phyloP scores from a whole-genome alignment of 2,113 vertebrate species.

The Malurus cyaneus region DNA sequence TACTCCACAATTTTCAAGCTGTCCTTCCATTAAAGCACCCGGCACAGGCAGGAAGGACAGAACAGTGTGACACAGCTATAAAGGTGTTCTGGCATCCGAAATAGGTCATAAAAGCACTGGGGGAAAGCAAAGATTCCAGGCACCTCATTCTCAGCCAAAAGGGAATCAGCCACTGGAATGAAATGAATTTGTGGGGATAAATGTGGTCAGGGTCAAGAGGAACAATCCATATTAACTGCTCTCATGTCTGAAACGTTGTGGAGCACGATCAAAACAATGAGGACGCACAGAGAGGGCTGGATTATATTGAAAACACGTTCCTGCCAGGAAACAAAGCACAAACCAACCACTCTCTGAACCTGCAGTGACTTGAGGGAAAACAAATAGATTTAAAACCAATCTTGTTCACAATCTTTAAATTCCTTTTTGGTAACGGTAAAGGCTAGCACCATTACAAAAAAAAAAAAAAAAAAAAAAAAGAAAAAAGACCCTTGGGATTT shows the following conservation, averaged over 20 bases:
- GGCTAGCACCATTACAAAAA: not conserved
- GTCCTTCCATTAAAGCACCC: not conserved
- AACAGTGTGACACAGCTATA: not conserved
- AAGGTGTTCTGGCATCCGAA: constrained; percentile 7
- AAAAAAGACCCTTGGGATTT: not conserved
- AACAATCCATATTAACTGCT: not conserved
- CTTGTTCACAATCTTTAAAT: not conserved
- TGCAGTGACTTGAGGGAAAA: not conserved
- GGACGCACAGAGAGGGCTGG: not conserved
- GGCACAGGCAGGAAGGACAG: not conserved
- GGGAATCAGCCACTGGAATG: not conserved
- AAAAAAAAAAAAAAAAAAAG: not conserved
- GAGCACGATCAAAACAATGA: not conserved
- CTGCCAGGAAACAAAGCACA: not conserved
- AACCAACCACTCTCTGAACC: not conserved
- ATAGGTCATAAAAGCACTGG: not conserved
- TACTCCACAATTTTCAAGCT: not conserved
- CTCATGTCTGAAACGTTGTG: not conserved
- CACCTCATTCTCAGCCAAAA: not conserved
- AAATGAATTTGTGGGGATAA: not conserved
- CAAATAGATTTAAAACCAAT: not conserved
- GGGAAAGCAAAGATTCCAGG: not conserved
- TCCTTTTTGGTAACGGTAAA: not conserved
- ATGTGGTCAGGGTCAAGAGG: not conserved
- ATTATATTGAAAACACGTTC: not conserved